Evolutionary conservation across 2,797 vertebrate genomes (phyloP), one percentile per base, ranked within the genome.

Genomic region (Arrhamphus sclerolepis): DNA sequence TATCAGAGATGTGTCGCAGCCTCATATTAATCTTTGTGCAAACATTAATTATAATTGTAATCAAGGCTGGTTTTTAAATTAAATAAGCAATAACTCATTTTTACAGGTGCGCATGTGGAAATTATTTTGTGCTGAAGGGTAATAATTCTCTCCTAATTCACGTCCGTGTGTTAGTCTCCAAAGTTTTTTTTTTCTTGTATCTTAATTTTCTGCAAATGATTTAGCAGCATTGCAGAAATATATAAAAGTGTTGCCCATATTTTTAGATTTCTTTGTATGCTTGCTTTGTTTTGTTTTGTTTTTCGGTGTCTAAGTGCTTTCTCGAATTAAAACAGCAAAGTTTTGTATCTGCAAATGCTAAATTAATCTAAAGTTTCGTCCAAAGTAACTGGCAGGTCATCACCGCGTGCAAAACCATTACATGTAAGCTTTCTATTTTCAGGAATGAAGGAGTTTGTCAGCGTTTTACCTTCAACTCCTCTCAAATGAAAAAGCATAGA

Each of bases 381-480:
- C 47, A 47, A 68, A 76, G 69, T 59, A 72, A 48, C 22, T 0
- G 61, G 58, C 28, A 56, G 48, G 28, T 66, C 57, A 55, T 57
- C 49, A 6, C 60, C 56, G 67, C 61, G 69, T 61, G 65, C 55
- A 56, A 53, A 28, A 46, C 65, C 64, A 50, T 77, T 26, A 26
- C 24, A 26, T 6, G 24, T 6, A 26, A 26, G 24, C 6, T 58
- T 62, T 44, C 49, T 53, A 46, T 72, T 69, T 65, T 47, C 42
- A 46, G 34, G 64, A 65, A 62, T 64, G 49, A 70, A 42, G 63
- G 67, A 78, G 21, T 64, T 49, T 29, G 56, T 67, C 62, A 66
- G 52, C 68, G 62, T 63, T 53, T 80, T 19, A n/a, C 68, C 63
- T 51, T 75, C 50, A 41, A 60, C 51, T 44, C 22, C 43, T 49